Percentiles rank a stretch among this genome's conserved stretches.
Conservation (phyloP, 2,113 vertebrate genomes). For the Platichthys stellatus region DNA sequence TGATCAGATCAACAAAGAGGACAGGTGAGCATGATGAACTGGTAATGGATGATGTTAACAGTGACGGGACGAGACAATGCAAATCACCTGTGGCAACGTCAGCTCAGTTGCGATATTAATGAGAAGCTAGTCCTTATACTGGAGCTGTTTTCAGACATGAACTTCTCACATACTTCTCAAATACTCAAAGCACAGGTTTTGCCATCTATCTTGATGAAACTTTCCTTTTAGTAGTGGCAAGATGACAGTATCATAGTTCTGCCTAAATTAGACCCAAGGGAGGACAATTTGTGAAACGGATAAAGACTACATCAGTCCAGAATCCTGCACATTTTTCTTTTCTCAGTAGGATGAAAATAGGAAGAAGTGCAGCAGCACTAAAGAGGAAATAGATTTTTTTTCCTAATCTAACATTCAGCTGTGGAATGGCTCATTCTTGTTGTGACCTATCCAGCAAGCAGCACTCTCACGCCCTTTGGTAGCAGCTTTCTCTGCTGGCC, state of each 20-base stretch:
- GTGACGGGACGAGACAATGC: no score
- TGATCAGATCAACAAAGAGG: constrained; percentile 98
- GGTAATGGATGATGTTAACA: no score
- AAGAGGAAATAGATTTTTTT: constrained; percentile 47
- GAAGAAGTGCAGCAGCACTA: constrained; percentile 13
- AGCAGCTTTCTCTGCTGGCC: constrained; percentile 48
- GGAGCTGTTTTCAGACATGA: no score
- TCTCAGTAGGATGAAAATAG: constrained; percentile 30
- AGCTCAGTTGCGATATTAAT: not conserved
- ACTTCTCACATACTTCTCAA: not conserved
- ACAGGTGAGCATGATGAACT: constrained; percentile 84
- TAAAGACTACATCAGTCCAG: constrained; percentile 27
- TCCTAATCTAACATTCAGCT: constrained; percentile 61
- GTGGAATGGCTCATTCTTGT: constrained; percentile 53
- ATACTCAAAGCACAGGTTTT: constrained; percentile 11
- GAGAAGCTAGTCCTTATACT: no score
- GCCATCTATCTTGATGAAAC: not conserved
- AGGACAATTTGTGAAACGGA: constrained; percentile 40
- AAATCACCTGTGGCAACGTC: no score
- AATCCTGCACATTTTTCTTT: constrained; percentile 26
- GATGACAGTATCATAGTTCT: not conserved
- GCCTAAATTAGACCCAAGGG: constrained; percentile 8
- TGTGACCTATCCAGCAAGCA: constrained; percentile 49
- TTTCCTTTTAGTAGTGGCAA: not conserved
- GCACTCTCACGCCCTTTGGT: constrained; percentile 72